phyloP scores from a whole-genome alignment of 2,888 invertebrate species.

The Stenotaenia linearis region DNA sequence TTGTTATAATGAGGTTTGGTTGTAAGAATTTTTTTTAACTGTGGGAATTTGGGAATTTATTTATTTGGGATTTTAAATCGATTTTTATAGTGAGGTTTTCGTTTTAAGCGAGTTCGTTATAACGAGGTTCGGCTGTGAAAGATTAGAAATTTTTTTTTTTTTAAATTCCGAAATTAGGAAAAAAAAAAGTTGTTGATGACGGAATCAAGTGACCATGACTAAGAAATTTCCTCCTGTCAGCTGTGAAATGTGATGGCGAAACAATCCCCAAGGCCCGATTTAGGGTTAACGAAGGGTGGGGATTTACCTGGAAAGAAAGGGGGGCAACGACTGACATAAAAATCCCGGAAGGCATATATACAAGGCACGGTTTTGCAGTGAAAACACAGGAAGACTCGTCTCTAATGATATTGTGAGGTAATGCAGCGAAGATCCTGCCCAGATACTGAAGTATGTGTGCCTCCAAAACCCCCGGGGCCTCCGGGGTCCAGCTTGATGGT shows the following conservation, averaged over 20 bases:
- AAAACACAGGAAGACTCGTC: neutral
- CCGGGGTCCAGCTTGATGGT: neutral
- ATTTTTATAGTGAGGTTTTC: no score
- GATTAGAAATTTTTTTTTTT: no score
- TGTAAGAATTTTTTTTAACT: no score
- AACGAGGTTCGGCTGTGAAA: no score
- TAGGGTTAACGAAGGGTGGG: neutral
- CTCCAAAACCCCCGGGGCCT: neutral
- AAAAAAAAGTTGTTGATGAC: neutral
- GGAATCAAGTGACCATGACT: neutral
- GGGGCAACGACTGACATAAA: neutral
- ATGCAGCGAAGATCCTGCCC: neutral
- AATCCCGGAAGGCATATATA: neutral
- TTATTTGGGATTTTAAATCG: no score
- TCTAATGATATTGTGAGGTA: neutral
- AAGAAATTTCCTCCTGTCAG: neutral
- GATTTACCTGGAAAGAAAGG: neutral
- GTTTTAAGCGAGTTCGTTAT: no score
- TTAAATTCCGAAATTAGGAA: neutral
- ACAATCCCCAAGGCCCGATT: neutral
- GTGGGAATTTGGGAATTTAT: no score
- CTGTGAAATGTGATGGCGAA: neutral
- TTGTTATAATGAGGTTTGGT: no score
- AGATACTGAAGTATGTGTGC: neutral
- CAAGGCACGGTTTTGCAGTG: neutral